Conservation (phyloP, 2,888 invertebrate genomes). For the Philaethria dido region DNA sequence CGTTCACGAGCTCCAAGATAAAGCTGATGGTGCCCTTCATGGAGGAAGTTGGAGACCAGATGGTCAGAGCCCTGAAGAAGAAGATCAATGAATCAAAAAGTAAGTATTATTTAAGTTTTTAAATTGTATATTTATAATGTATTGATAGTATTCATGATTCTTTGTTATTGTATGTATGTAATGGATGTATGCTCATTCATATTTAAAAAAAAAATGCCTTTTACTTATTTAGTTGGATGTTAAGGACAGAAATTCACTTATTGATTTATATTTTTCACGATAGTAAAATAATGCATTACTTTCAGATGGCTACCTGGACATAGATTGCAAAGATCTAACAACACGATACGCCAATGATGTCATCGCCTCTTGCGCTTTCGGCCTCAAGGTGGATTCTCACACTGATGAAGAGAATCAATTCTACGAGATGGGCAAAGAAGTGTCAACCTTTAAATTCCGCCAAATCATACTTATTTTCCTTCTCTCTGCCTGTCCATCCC, state of each 20-base stretch:
- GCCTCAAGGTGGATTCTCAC: conserved; percentile 79
- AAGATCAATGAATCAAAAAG: conserved; percentile 49
- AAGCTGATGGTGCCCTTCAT: conserved; percentile 66
- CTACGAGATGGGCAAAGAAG: conserved; percentile 74
- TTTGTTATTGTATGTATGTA: too few relatives aligned
- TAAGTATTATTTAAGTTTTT: too few relatives aligned
- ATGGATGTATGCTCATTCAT: too few relatives aligned
- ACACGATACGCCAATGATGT: conserved; percentile 75
- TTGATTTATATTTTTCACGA: too few relatives aligned
- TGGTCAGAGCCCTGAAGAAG: conserved; percentile 53
- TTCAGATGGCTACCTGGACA: conserved; percentile 47
- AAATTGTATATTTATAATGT: too few relatives aligned
- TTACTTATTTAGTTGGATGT: too few relatives aligned
- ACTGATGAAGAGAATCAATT: conserved; percentile 77
- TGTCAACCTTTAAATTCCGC: conserved; percentile 54
- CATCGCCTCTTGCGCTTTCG: conserved; percentile 77
- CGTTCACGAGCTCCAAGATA: conserved; percentile 79
- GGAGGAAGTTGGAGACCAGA: conserved; percentile 60
- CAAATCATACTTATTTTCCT: conserved; percentile 47
- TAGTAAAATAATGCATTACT: background rate
- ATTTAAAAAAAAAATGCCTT: too few relatives aligned
- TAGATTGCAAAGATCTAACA: conserved; percentile 70
- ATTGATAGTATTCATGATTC: too few relatives aligned
- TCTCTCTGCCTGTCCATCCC: conserved; percentile 41
- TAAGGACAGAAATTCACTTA: too few relatives aligned